phyloP scores from a whole-genome alignment of 2,113 vertebrate species.

The Pteropus alecto region DNA sequence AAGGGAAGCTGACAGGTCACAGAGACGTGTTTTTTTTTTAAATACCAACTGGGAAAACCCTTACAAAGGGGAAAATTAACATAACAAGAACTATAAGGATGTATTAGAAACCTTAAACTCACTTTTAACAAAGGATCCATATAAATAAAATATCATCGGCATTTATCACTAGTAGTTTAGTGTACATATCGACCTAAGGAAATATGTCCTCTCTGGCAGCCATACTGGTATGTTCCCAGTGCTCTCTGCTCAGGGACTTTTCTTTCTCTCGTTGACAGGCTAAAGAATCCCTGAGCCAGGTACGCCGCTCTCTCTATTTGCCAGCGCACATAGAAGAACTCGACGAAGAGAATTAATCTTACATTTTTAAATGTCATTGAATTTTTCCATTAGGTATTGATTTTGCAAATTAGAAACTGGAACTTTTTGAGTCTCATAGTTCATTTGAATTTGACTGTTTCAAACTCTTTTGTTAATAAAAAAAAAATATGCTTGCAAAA shows the following conservation, averaged over 20 bases:
- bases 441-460: constrained; percentile 60
- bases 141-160: not conserved
- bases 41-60: not conserved
- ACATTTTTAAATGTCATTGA: constrained; percentile 15
- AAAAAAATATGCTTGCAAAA: not conserved
- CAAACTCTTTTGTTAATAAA: constrained; percentile 10
- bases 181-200: not conserved
- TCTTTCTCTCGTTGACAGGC: constrained; percentile 80
- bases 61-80: not conserved
- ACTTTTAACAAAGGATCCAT: not conserved
- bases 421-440: constrained; percentile 56
- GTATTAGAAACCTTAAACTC: not conserved
- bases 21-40: not conserved
- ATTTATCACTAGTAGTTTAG: not conserved
- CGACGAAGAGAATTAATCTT: constrained; percentile 78
- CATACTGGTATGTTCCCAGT: not conserved
- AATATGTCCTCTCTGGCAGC: not conserved
- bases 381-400: constrained; percentile 29
- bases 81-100: not conserved
- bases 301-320: constrained; percentile 85
- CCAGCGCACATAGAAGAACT: constrained; percentile 87
- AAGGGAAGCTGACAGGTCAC: not conserved
- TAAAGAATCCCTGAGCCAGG: constrained; percentile 87
- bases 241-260: not conserved
- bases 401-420: constrained; percentile 43